Base-by-base conservation (phyloP, 1,140 invertebrate species). In the Dysdera silvatica region DNA sequence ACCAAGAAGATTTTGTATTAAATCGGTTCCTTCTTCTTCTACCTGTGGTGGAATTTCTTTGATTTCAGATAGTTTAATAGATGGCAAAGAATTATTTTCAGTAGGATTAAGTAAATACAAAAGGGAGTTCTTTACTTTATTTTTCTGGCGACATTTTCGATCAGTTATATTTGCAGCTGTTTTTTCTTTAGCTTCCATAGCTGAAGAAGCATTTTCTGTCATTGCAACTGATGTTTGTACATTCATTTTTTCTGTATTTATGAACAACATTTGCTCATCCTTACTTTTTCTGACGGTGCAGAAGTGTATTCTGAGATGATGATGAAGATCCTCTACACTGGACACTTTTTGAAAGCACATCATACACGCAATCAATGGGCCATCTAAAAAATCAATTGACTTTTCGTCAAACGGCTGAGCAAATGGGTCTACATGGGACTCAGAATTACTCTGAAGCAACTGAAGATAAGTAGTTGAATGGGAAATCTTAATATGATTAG, bases 1-100 rank as follows among this genome's bases (percentile, higher is more conserved):
- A 0, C 91, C 91, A 1, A 95, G 76, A 0, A 95, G 79, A 74
- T 92, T 91, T 0, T 90, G 89, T 67, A 95, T 90, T 33, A 95
- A 79, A 72, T 93, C 89, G 56, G 81, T 81, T 5, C 54, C 81
- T 4, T 53, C 60, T 52, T 41, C 54, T 16, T 33, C 28, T 23
- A n/a, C 48, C 28, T 26, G 43, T 47, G 53, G 43, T 23, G 29
- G 58, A 28, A 29, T 53, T 14, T 66, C 67, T 40, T 62, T 67
- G 62, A 2, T 61, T 54, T 12, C 58, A 70, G 35, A 66, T 69
- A n/a, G 67, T 68, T 2, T 66, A 26, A 23, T 41, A 20, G 26
- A 53, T 28, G 32, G 35, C 52, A 47, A 26, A 16, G 33, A 8
- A 16, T 16, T 28, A 58, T 29, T 45, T 24, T 31, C 35, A 23